A percentile compares a stretch with the other conserved stretches of the same genome.
Evolutionary conservation across 1,140 invertebrate genomes (phyloP).

Genomic region (Samia ricini): DNA sequence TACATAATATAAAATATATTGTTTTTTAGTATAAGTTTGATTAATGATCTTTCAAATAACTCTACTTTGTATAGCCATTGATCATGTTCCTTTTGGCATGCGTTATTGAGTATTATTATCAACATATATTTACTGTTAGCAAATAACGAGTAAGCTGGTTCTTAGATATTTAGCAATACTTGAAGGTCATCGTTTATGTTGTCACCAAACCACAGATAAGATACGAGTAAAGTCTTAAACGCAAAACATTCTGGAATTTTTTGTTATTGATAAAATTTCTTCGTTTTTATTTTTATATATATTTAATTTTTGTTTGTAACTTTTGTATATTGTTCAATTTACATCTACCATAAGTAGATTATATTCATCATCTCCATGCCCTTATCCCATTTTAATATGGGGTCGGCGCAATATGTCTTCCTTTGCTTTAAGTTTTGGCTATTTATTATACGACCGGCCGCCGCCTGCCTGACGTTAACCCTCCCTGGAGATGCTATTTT

Average conservation of each 20-base stretch:
- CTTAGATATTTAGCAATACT: constrained; percentile 2
- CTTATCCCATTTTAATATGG: too few species aligned
- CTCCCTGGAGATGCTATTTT: too few species aligned
- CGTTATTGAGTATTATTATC: neutral
- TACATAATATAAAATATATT: too few species aligned
- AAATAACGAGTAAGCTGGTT: neutral
- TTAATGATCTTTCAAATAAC: too few species aligned
- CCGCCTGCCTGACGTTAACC: too few species aligned
- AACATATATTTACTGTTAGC: neutral
- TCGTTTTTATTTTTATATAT: neutral
- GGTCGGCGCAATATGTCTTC: too few species aligned
- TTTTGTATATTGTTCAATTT: too few species aligned
- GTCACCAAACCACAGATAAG: constrained; percentile 7
- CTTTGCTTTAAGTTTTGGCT: too few species aligned
- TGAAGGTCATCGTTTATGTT: constrained; percentile 4
- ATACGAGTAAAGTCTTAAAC: neutral
- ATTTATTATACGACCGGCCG: too few species aligned
- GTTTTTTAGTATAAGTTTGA: too few species aligned
- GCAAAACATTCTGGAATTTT: neutral
- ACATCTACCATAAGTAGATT: too few species aligned
- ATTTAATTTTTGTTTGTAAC: neutral
- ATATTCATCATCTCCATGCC: too few species aligned
- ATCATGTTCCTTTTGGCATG: neutral
- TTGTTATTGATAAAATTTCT: neutral
- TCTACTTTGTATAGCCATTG: neutral